Base-by-base conservation (phyloP, 2,113 vertebrate genomes). In the Anoura caudifer region DNA sequence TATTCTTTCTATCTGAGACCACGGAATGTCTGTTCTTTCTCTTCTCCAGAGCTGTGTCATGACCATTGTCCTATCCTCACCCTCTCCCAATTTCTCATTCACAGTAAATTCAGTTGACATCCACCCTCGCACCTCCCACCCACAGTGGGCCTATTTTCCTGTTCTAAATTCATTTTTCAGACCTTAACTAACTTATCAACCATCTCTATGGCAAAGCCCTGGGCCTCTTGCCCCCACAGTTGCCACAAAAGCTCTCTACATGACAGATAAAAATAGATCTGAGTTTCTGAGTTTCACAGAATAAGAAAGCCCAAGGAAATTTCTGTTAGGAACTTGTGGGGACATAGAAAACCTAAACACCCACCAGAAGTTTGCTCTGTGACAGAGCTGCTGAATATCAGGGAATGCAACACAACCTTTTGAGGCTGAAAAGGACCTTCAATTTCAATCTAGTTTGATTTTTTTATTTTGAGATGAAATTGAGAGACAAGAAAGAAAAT, bases 291-390 rank as follows among this genome's bases (percentile, higher is more conserved):
- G 59, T 80, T 87, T 91, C 28, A 41, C 26, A 92, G 92, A 82
- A 92, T 84, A 83, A 92, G 89, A 84, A 94, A 94, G 28, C 5
- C 56, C 0, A n/a, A 61, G 22, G 17, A 95, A 16, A 70, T 12
- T 97, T 8, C 19, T n/a, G 38, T 93, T 93, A 54, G 12, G 56
- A 73, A 70, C 33, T 22, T 76, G 69, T 24, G 43, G 20, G 41
- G 79, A 63, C 15, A 31, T 47, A 85, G 54, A 61, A 76, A 38
- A 87, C 38, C 20, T 45, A 56, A 17, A 17, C 76, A 72, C 33
- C 63, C 82, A 54, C 81, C 72, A 97, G 24, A 50, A 22, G 1
- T 95, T 96, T 77, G 70, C 72, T 92, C 96, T 79, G 1, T 96
- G 93, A 95, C 3, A 92, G 54, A 91, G 41, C n/a, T 85, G 94